phyloP scores from a whole-genome alignment of 1,140 invertebrate genomes.

The Monomorium pharaonis region DNA sequence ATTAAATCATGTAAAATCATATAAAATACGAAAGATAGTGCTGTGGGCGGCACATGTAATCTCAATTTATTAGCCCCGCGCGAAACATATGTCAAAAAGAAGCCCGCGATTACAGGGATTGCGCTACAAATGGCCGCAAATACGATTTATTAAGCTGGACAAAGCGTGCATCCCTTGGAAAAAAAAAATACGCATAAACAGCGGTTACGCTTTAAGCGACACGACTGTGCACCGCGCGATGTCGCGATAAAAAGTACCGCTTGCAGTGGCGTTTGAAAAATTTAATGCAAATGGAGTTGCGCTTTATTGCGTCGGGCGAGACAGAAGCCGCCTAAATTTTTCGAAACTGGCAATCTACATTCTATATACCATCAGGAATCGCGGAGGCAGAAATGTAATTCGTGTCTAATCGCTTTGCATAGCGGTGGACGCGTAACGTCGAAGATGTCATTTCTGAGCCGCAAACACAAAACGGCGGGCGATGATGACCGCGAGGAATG shows the following conservation, averaged over 20 bases:
- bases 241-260: conserved; percentile 42
- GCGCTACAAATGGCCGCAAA: conserved; percentile 35
- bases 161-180: not conserved
- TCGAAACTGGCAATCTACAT: not conserved
- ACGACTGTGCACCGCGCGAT: not conserved
- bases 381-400: conserved; percentile 17
- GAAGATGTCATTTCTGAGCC: conserved; percentile 42
- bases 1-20: not conserved
- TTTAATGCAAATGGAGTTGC: conserved; percentile 38
- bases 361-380: not conserved
- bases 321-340: not conserved
- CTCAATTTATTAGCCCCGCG: conserved; percentile 37
- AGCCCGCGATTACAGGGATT: conserved; percentile 36
- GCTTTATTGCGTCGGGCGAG: conserved; percentile 22
- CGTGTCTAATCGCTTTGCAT: not conserved
- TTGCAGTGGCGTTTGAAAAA: conserved; percentile 39
- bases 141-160: conserved; percentile 45
- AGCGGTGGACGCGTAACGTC: not conserved
- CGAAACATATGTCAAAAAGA: conserved; percentile 23
- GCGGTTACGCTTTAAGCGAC: conserved; percentile 22
- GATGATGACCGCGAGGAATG: conserved; percentile 51
- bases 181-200: conserved; percentile 33
- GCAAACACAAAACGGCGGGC: not conserved
- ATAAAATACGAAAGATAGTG: not conserved
- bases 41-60: not conserved